These are phyloP conservation scores for Petrophora chlorosata DNA, from an alignment of 2,888 invertebrate genomes.

Conservation along the genomic window DNA sequence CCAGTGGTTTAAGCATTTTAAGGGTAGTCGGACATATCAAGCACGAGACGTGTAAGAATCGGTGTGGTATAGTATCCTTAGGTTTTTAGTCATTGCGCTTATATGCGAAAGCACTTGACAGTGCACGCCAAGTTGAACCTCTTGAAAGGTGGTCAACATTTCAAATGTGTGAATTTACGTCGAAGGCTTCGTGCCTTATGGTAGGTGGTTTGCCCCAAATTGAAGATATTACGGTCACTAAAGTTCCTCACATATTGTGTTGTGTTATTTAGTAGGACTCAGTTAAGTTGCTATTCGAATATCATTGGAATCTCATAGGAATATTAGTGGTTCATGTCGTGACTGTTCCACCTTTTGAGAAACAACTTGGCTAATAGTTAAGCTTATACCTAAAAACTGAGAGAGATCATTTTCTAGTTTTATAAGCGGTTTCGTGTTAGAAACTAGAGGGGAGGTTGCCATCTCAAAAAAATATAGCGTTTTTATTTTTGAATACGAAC, in stretches of 20 bases:
- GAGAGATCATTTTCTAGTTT: slow-evolving; percentile 74
- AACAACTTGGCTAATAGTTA: slow-evolving; percentile 45
- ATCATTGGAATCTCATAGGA: background rate
- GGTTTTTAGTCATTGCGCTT: slow-evolving; percentile 33
- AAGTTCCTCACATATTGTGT: no score
- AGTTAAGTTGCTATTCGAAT: no score
- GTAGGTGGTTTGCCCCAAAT: no score
- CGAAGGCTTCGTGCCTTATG: no score
- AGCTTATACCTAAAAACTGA: slow-evolving; percentile 68
- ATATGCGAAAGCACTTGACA: slow-evolving; percentile 23
- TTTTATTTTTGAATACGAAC: slow-evolving; percentile 54
- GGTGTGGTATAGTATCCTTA: slow-evolving; percentile 32
- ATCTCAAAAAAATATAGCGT: slow-evolving; percentile 41
- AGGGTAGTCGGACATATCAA: slow-evolving; percentile 36
- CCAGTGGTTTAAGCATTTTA: slow-evolving; percentile 24
- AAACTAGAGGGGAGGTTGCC: slow-evolving; percentile 62
- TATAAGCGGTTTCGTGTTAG: slow-evolving; percentile 64
- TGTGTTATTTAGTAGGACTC: no score
- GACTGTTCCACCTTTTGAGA: slow-evolving; percentile 37
- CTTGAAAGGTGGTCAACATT: slow-evolving; percentile 18
- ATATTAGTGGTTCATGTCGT: no score
- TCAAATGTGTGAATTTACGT: background rate
- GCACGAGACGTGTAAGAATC: slow-evolving; percentile 26
- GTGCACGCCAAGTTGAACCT: slow-evolving; percentile 26
- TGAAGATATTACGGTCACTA: no score